Evolutionary conservation across 1,140 invertebrate species (phyloP).

Genomic region (Heliconius congener): DNA sequence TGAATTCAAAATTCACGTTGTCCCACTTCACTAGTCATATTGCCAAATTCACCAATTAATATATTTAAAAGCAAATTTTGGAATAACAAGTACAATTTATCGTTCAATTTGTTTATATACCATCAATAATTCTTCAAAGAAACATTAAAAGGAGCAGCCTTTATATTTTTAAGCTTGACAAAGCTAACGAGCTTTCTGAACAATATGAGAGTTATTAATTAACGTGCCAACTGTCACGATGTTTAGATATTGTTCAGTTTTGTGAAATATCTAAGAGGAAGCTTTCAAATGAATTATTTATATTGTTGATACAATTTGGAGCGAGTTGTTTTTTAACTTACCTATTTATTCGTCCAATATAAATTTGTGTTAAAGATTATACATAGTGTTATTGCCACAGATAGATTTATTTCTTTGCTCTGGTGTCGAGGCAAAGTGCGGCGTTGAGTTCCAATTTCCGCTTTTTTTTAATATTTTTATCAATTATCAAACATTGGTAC

Average conservation of each 20-base stretch:
- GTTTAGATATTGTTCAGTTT: conserved; percentile 3
- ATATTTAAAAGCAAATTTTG: too few relatives aligned
- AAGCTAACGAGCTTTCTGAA: conserved; percentile 11
- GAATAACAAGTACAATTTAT: not conserved
- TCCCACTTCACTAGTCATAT: too few relatives aligned
- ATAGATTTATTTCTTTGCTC: too few relatives aligned
- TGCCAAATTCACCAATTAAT: too few relatives aligned
- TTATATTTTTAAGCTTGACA: conserved; percentile 15
- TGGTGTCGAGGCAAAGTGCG: too few relatives aligned
- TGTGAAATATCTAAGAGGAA: not conserved
- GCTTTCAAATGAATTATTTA: not conserved
- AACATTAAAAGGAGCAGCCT: conserved; percentile 5
- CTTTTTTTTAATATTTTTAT: too few relatives aligned
- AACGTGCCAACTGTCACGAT: not conserved
- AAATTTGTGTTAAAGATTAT: too few relatives aligned
- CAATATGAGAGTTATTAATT: conserved; percentile 13
- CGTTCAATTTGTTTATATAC: not conserved
- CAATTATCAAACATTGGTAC: too few relatives aligned
- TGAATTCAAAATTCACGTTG: too few relatives aligned
- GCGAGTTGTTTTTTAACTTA: not conserved
- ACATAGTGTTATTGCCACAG: too few relatives aligned
- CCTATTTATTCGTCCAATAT: too few relatives aligned
- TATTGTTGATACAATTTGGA: conserved; percentile 1
- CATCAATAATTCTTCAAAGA: conserved; percentile 4
- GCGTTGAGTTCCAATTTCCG: too few relatives aligned